Conservation (phyloP, 1,140 invertebrate species). For the Papilio polytes region DNA sequence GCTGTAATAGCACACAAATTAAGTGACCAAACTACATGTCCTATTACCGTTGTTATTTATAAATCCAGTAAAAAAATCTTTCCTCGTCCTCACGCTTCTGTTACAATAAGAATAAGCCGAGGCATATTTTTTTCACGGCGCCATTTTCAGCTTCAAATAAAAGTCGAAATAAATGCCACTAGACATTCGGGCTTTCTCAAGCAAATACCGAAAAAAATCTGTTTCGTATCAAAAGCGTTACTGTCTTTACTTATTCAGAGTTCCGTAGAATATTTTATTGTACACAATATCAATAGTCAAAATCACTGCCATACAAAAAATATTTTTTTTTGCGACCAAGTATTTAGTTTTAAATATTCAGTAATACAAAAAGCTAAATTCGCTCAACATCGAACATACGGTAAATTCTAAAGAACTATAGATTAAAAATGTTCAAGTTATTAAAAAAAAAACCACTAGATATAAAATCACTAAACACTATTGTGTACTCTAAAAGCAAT, state of each 20-base stretch:
- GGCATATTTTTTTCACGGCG: constrained; percentile 45
- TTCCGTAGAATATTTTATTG: background rate
- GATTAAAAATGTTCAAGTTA: constrained; percentile 21
- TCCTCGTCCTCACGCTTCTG: constrained; percentile 47
- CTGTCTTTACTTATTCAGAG: constrained; percentile 16
- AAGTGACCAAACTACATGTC: constrained; percentile 54
- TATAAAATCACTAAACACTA: constrained; percentile 38
- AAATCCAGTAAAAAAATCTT: constrained; percentile 59
- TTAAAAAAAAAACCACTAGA: background rate
- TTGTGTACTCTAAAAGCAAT: constrained; percentile 52
- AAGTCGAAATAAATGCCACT: constrained; percentile 48
- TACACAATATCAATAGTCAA: background rate
- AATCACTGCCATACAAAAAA: background rate
- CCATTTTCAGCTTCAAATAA: constrained; percentile 50
- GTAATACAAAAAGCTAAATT: no score
- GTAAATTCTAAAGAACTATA: background rate
- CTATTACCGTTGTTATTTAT: constrained; percentile 55
- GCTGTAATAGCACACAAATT: constrained; percentile 44
- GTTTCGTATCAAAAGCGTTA: constrained; percentile 29
- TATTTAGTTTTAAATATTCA: no score
- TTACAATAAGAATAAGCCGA: constrained; percentile 56
- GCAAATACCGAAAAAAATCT: constrained; percentile 37
- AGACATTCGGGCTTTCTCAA: constrained; percentile 42
- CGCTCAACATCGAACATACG: background rate
- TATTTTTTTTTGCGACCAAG: background rate